Base-by-base conservation (phyloP, 2,888 invertebrate genomes). In the Macrophya annulata region DNA sequence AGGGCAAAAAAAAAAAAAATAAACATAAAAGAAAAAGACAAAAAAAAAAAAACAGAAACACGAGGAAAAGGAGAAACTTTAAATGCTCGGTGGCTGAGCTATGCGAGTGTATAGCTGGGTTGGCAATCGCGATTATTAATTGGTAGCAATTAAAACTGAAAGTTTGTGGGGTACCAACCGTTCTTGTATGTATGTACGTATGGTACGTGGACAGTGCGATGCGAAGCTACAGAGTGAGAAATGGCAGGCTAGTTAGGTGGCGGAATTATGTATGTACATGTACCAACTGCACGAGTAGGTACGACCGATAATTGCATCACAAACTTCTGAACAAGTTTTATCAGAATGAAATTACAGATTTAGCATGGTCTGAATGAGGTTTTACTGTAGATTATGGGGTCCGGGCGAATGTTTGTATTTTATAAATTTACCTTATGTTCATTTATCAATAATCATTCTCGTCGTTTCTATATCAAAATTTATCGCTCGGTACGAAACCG, bases 61-160 rank as follows among this genome's bases (percentile, higher is more conserved):
- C 9, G 43, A 43, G 43, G 43, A 43, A 9, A 9, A 43, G 43
- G 43, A 59, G 68, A 68, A 68, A 68, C 68, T 68, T 68, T 31
- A 68, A 68, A 31, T 31, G 68, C 68, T 10, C 25, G 68, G 68
- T 31, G 37, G 12, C 31, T 68, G 68, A 68, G 68, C 25, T 25
- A 68, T 68, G 25, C 31, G 68, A 68, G 37, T 71, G 17, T 17
- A 40, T 15, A 8, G 40, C n/a, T 40, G 31, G 71, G 71, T 37
- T 71, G 71, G 71, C 71, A 71, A 71, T 37, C 71, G 40, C 25
- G 71, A 71, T 71, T 71, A 71, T 71, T 71, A 71, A 71, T 71
- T 71, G 71, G 71, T 40, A 10, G 71, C 71, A 71, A 71, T 71
- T 71, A 71, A 71, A 71, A 71, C 71, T 25, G 37, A 71, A 71